Evolutionary conservation across 2,888 invertebrate genomes (phyloP).

Genomic region (Cryptus viduatorius): DNA sequence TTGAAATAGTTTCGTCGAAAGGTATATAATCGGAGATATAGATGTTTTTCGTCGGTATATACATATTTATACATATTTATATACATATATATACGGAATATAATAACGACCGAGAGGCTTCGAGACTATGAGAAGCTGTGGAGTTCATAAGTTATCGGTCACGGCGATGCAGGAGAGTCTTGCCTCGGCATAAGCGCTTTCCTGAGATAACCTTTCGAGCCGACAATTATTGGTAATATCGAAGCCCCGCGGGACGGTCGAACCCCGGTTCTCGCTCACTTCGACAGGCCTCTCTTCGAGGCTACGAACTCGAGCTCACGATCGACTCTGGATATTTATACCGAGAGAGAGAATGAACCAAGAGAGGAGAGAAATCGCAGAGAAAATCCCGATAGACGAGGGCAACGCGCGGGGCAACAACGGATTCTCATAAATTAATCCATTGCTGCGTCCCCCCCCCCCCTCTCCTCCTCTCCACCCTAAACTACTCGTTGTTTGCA

Average conservation of each 20-base stretch:
- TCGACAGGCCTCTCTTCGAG: conserved; percentile 58
- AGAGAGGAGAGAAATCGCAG: background rate
- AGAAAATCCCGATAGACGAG: conserved; percentile 44
- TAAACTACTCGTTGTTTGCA: conserved; percentile 76
- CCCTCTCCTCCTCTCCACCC: conserved; percentile 37
- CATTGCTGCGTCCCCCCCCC: background rate
- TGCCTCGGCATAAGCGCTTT: conserved; percentile 69
- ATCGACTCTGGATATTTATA: conserved; percentile 66
- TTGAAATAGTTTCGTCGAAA: background rate
- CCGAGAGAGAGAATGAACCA: conserved; percentile 29
- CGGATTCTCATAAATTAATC: conserved; percentile 68
- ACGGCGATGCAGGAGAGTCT: conserved; percentile 64
- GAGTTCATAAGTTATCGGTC: conserved; percentile 79
- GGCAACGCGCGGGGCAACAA: conserved; percentile 18
- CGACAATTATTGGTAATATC: conserved; percentile 84
- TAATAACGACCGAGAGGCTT: conserved; percentile 37
- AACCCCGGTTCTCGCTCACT: conserved; percentile 58
- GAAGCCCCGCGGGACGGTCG: conserved; percentile 75
- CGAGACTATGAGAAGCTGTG: conserved; percentile 66
- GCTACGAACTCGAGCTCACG: conserved; percentile 73
- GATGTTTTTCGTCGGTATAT: conserved; percentile 2
- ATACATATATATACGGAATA: background rate
- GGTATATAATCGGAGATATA: conserved; percentile 25
- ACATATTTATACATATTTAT: conserved; percentile 1
- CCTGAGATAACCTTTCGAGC: conserved; percentile 83